Evolutionary conservation across 2,113 vertebrate species (phyloP).

Genomic region (Melanotaenia duboulayi): DNA sequence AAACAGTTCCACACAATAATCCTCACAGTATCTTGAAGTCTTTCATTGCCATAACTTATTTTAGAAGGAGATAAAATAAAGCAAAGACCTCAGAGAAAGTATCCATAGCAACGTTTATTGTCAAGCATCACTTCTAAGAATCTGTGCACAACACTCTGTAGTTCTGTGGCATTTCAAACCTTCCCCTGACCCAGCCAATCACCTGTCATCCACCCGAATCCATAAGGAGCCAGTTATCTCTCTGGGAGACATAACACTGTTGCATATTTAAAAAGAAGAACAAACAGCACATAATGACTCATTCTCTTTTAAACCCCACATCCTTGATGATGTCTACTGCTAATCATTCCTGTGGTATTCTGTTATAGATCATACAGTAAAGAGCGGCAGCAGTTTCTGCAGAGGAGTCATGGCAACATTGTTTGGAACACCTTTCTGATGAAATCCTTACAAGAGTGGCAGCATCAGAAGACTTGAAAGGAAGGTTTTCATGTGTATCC

Average conservation of each 20-base stretch:
- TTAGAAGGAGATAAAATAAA: constrained; percentile 12
- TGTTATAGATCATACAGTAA: neutral
- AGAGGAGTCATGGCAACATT: constrained; percentile 1
- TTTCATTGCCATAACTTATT: constrained; percentile 29
- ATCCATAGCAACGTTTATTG: constrained; percentile 60
- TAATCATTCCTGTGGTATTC: neutral
- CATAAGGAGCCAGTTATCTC: neutral
- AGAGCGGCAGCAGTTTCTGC: constrained; percentile 3
- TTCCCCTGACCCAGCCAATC: neutral
- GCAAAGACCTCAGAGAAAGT: constrained; percentile 29
- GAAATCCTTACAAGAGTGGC: neutral
- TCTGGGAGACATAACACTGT: neutral
- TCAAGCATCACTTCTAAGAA: constrained; percentile 55
- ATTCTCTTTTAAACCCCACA: neutral
- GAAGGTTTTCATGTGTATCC: too few species aligned
- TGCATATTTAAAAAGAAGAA: neutral
- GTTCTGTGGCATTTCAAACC: neutral
- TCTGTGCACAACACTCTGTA: constrained; percentile 14
- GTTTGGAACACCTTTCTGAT: neutral
- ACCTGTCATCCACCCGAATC: neutral
- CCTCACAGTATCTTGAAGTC: constrained; percentile 3
- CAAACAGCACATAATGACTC: neutral
- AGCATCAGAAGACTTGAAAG: too few species aligned
- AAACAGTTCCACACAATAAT: neutral
- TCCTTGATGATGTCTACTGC: neutral